These are phyloP conservation scores for Caenorhabditis japonica DNA, from an alignment of 2,888 invertebrate genomes.

Conservation along the genomic window DNA sequence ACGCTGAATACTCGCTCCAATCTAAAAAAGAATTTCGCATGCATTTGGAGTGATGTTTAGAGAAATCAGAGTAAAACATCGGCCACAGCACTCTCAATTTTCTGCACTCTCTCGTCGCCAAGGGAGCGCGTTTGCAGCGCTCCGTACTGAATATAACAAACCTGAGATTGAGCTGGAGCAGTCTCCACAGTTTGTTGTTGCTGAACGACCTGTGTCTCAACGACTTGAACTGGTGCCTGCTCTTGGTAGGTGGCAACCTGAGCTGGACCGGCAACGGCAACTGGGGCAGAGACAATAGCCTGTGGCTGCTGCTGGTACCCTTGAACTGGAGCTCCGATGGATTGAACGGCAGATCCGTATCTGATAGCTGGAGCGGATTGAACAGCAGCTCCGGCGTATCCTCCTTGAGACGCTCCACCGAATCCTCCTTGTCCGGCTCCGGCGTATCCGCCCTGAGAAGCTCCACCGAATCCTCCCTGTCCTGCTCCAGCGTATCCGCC, in stretches of 20 bases:
- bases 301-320: conserved; percentile 31
- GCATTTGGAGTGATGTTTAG: too few relatives aligned
- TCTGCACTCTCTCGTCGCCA: too few relatives aligned
- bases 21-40: too few relatives aligned
- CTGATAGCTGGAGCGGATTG: not conserved
- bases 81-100: too few relatives aligned
- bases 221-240: conserved; percentile 41
- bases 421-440: conserved; percentile 15
- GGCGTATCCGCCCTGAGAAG: conserved; percentile 2
- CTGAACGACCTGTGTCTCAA: conserved; percentile 13
- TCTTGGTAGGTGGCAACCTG: conserved; percentile 41
- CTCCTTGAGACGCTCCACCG: conserved; percentile 6
- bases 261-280: conserved; percentile 30
- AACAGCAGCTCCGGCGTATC: conserved; percentile 16
- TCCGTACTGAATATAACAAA: too few relatives aligned
- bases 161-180: conserved; percentile 35
- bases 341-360: conserved; percentile 31
- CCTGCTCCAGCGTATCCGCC: conserved; percentile 30
- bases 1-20: too few relatives aligned
- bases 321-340: conserved; percentile 24
- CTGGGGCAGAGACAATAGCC: conserved; percentile 7
- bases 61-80: too few relatives aligned
- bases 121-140: too few relatives aligned
- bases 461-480: conserved; percentile 15
- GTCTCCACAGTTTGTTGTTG: conserved; percentile 36